These are phyloP conservation scores for Malurus leucopterus DNA, from an alignment of 2,797 vertebrate genomes.

Conservation along the genomic window DNA sequence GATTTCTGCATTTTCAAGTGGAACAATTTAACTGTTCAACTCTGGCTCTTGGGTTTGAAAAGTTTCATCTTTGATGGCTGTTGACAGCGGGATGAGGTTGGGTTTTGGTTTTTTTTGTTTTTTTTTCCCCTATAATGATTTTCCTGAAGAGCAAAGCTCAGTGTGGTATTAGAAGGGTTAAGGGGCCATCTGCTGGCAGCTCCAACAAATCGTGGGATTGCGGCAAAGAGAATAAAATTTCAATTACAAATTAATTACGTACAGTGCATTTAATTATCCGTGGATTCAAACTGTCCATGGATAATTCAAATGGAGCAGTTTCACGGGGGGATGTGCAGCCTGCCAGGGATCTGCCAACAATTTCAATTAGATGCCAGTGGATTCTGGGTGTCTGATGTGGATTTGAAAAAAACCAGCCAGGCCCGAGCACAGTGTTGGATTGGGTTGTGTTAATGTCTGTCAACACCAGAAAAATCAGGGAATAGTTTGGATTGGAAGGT, in stretches of 20 bases:
- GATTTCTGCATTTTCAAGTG: not conserved
- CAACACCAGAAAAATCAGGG: not conserved
- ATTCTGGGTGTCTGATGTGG: conserved; percentile 28
- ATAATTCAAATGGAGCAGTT: conserved; percentile 61
- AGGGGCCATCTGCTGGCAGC: conserved; percentile 76
- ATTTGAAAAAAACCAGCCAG: not conserved
- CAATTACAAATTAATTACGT: conserved; percentile 70
- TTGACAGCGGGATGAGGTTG: not conserved
- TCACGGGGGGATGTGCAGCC: conserved; percentile 28
- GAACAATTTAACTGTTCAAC: not conserved
- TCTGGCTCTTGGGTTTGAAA: not conserved
- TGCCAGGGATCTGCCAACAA: conserved; percentile 41
- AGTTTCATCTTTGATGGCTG: not conserved
- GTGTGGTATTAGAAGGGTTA: conserved; percentile 54
- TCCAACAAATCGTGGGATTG: not conserved
- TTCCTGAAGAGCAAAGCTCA: not conserved
- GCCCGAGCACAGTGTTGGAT: not conserved
- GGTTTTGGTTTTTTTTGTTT: not conserved
- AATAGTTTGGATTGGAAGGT: not conserved
- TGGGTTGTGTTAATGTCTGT: not conserved
- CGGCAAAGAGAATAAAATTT: conserved; percentile 29
- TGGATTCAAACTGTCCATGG: conserved; percentile 64
- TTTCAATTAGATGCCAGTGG: conserved; percentile 23
- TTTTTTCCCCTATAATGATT: not conserved
- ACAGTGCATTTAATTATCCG: conserved; percentile 68